Conservation (phyloP, 2,797 vertebrate genomes). For the Hoplostethus mediterraneus region DNA sequence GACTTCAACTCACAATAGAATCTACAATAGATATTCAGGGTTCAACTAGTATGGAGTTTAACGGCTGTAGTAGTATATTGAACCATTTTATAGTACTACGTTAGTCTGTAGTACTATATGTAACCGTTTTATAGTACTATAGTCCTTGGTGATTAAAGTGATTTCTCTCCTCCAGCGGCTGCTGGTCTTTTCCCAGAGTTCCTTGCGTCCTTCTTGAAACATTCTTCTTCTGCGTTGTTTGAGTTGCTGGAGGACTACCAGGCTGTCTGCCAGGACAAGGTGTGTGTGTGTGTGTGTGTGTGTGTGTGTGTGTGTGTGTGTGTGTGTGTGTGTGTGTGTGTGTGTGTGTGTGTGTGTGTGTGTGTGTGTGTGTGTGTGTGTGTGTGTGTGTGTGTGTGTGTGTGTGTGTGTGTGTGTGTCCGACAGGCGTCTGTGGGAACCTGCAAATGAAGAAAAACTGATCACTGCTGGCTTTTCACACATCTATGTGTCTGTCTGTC, state of each 20-base stretch:
- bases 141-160: background rate
- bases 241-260: conserved; percentile 95
- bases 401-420: too few species aligned
- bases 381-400: too few species aligned
- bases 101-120: background rate
- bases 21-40: too few species aligned
- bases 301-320: too few species aligned
- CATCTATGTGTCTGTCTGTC: background rate
- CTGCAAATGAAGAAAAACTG: too few species aligned
- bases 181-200: conserved; percentile 95
- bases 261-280: conserved; percentile 87
- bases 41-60: too few species aligned
- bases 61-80: too few species aligned
- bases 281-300: background rate
- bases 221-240: conserved; percentile 92
- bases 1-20: too few species aligned
- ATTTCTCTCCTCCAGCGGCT: conserved; percentile 83
- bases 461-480: background rate
- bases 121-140: background rate
- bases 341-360: background rate
- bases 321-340: too few species aligned
- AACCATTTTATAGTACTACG: background rate
- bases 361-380: background rate
- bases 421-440: too few species aligned
- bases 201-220: conserved; percentile 89